Base-by-base conservation (phyloP, 2,797 vertebrate genomes). In the Pelochelys cantorii region DNA sequence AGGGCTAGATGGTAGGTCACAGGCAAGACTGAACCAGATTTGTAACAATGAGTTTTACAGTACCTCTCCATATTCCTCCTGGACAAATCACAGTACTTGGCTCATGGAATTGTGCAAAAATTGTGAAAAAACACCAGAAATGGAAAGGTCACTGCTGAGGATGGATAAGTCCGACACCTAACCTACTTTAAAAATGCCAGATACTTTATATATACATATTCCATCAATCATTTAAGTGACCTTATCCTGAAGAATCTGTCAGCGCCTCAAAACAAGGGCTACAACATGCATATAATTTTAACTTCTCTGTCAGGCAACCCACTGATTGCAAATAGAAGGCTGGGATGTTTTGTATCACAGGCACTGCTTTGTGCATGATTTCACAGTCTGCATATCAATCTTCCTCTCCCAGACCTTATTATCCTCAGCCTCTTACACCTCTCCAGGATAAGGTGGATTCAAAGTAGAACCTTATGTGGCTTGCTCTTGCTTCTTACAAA, bases 81-180 rank as follows among this genome's bases (percentile, higher is more conserved):
- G 9, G 11, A 29, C 79, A 27, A 85, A 87, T 90, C 4, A 12
- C 25, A 25, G 27, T 65, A 18, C 71, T 5, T 79, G 48, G 86
- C 8, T 1, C 0, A 1, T 6, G 23, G 48, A 92, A 86, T 83
- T 10, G 2, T 56, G 11, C 18, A 81, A 4, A 56, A 88, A 15
- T 9, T 83, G 74, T 55, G 83, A 82, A 84, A 94, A 80, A 62
- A 78, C 48, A 75, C 7, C 1, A 2, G 22, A 90, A 10, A 89
- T 81, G 3, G 11, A 59, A 0, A 0, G 10, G 12, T 42, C 54
- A 85, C 62, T 65, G 62, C 62, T 65, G 31, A 65, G n/a, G 62
- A 17, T n/a, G 62, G 31, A 65, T 31, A 65, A 65, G 15, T 8
- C 62, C 62, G 31, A 18, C 62, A n/a, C 14, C 31, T 65, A n/a